Evolutionary conservation across 2,113 vertebrate genomes (phyloP).

Genomic region (Nymphicus hollandicus): DNA sequence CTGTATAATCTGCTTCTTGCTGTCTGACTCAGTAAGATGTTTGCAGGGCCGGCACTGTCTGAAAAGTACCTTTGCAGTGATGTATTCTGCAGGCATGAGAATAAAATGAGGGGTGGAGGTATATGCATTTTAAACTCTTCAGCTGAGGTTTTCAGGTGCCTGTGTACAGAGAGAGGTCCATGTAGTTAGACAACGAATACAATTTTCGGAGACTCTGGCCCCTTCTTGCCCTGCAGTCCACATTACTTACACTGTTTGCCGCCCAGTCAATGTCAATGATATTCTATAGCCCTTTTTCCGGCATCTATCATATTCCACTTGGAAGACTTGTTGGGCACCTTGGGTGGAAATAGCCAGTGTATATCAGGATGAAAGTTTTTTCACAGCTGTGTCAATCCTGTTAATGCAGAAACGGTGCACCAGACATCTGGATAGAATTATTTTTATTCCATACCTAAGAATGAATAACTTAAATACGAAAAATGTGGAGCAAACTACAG

Average conservation of each 20-base stretch:
- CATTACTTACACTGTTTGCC: accelerated
- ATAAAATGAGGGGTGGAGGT: accelerated
- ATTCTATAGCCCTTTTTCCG: neutral
- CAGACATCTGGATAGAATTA: neutral
- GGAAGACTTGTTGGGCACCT: neutral
- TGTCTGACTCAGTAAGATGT: neutral
- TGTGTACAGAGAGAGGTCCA: neutral
- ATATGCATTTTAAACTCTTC: neutral
- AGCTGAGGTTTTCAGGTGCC: neutral
- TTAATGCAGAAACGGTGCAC: neutral
- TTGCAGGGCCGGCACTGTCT: neutral
- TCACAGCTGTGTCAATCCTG: neutral
- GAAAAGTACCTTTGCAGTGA: neutral
- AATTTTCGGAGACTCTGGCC: neutral
- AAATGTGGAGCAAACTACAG: neutral
- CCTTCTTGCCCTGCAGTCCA: accelerated
- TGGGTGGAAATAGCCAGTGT: neutral
- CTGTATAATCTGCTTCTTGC: neutral
- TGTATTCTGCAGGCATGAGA: neutral
- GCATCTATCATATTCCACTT: neutral
- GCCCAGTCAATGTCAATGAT: neutral
- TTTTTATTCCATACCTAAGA: neutral
- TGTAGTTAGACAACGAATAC: accelerated
- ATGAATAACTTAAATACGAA: neutral
- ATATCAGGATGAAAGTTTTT: neutral